phyloP scores from a whole-genome alignment of 2,888 invertebrate species.

The Hipparchia sbordonii region DNA sequence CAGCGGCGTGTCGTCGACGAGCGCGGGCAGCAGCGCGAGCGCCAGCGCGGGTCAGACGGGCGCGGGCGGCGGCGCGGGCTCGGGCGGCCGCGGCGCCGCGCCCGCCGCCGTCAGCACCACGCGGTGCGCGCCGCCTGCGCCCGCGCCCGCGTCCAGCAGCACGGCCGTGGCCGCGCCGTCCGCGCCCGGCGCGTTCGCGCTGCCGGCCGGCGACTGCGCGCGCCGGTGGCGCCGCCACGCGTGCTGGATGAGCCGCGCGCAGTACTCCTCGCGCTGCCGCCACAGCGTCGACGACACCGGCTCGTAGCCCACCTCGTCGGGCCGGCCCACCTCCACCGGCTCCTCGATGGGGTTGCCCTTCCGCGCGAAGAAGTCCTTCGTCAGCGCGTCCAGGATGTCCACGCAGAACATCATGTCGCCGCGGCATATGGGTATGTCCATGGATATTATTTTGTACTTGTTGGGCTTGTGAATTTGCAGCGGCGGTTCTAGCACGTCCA shows the following conservation, averaged over 20 bases:
- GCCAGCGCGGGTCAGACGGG: slow-evolving; percentile 82
- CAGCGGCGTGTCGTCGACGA: slow-evolving; percentile 77
- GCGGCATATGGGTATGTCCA: slow-evolving; percentile 99
- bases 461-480: slow-evolving; percentile 99
- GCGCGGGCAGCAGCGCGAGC: slow-evolving; percentile 81
- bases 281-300: slow-evolving; percentile 97
- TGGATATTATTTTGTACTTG: slow-evolving; percentile 98
- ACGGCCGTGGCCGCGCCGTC: slow-evolving; percentile 90
- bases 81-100: slow-evolving; percentile 94
- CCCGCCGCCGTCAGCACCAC: slow-evolving; percentile 95
- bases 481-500: slow-evolving; percentile 98
- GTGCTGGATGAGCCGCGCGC: slow-evolving; percentile 96
- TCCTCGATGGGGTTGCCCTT: slow-evolving; percentile 98
- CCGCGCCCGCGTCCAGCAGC: slow-evolving; percentile 90
- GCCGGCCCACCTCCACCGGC: slow-evolving; percentile 93
- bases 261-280: slow-evolving; percentile 98
- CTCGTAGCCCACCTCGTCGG: slow-evolving; percentile 95
- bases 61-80: slow-evolving; percentile 89
- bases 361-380: slow-evolving; percentile 98
- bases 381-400: slow-evolving; percentile 98
- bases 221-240: slow-evolving; percentile 95
- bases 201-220: slow-evolving; percentile 20
- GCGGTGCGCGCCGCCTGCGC: slow-evolving; percentile 93
- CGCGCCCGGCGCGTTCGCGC: slow-evolving; percentile 64
- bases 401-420: slow-evolving; percentile 99